Evolutionary conservation across 2,888 invertebrate species (phyloP), one percentile per base, ranked within the genome.

Genomic region (Oxycera nigricornis): DNA sequence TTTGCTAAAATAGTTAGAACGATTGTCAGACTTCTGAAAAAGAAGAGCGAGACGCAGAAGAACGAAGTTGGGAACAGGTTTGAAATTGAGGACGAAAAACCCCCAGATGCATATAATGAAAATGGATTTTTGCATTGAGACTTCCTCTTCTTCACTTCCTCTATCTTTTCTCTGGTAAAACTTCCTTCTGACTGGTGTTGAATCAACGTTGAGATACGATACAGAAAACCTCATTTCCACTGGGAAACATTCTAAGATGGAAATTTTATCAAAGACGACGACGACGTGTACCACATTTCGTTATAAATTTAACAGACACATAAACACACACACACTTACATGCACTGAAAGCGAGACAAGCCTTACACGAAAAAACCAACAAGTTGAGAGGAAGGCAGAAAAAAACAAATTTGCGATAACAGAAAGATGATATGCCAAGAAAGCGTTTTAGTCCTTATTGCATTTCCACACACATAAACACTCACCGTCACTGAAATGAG

Each of bases 91-190:
- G 41, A 59, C 35, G 73, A 26, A 61, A 17, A 31, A 24, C n/a
- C 31, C 52, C 35, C 41, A 20, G 55, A 26, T 75, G 67, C 73
- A 68, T 73, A 75, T 73, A 68, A 73, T 75, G 73, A 68, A 75
- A 75, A 75, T 73, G 73, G 73, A 70, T 73, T 73, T 75, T 75
- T 75, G 70, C 75, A 59, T 22, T 70, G 70, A 74, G 70, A 59
- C 35, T 68, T 70, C 59, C 74, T 59, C 59, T n/a, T n/a, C n/a
- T n/a, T n/a, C n/a, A n/a, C n/a, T n/a, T n/a, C n/a, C n/a, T n/a
- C n/a, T n/a, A n/a, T n/a, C n/a, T n/a, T n/a, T n/a, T n/a, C n/a
- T 67, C 46, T 24, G 17, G 52, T 14, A 22, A 73, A 46, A 11
- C 57, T 73, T 70, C 57, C 62, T 22, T 59, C 20, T 46, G 35